Evolutionary conservation across 2,888 invertebrate species (phyloP).

Genomic region (Drosophila antonietae): DNA sequence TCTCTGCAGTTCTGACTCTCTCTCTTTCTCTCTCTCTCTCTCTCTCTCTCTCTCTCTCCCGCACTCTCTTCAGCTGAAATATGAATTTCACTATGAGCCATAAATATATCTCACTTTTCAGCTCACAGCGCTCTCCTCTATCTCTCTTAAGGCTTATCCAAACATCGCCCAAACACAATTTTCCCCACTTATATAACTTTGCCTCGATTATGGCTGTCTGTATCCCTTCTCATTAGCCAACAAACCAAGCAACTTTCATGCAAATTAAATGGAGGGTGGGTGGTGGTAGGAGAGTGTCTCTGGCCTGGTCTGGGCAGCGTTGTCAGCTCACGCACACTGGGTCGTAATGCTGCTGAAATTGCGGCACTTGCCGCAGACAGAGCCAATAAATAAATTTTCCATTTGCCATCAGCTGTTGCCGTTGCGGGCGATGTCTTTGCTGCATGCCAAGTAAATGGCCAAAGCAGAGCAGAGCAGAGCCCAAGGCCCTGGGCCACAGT

Average conservation of each 20-base stretch:
- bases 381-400: constrained; percentile 49
- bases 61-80: too few relatives aligned
- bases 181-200: not conserved
- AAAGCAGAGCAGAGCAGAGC: not conserved
- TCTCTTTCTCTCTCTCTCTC: not conserved
- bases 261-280: not conserved
- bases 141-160: not conserved
- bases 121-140: not conserved
- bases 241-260: not conserved
- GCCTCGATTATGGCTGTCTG: not conserved
- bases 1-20: not conserved
- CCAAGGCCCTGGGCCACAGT: not conserved
- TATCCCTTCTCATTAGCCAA: not conserved
- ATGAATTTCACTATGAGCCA: too few relatives aligned
- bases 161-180: not conserved
- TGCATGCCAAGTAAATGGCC: constrained; percentile 51
- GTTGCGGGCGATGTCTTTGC: constrained; percentile 10
- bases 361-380: constrained; percentile 18
- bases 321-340: constrained; percentile 25
- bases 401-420: constrained; percentile 31
- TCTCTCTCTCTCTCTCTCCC: not conserved
- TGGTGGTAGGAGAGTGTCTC: not conserved
- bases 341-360: constrained; percentile 16
- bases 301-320: not conserved
- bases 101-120: not conserved